A percentile compares a stretch with the other conserved stretches of the same genome.
Conservation (phyloP, 2,888 invertebrate species). For the Napeogenes sylphis region DNA sequence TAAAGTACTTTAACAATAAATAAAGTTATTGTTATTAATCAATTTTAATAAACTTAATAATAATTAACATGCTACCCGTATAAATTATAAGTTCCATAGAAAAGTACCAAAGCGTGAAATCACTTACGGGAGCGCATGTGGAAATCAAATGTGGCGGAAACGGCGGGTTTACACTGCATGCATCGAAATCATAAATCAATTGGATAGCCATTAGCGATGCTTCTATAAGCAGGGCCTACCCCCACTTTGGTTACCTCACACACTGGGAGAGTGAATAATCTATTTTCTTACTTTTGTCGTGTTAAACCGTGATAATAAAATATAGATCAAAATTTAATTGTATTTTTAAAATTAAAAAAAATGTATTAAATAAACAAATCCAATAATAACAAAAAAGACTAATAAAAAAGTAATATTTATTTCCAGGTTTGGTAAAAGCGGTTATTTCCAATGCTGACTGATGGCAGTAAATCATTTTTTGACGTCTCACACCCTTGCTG, state of each 20-base stretch:
- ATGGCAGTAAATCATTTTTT: constrained; percentile 73
- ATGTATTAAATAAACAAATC: too few species aligned
- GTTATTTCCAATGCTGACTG: constrained; percentile 45
- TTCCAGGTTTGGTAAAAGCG: constrained; percentile 5
- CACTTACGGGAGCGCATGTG: constrained; percentile 31
- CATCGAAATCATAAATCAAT: constrained; percentile 62
- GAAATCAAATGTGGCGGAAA: constrained; percentile 33
- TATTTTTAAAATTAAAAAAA: too few species aligned
- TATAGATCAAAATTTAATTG: too few species aligned
- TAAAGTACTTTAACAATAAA: too few species aligned
- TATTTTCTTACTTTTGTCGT: background rate
- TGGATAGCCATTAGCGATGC: constrained; percentile 37
- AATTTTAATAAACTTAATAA: too few species aligned
- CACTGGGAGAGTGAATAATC: background rate
- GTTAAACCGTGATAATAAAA: background rate
- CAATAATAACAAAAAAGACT: too few species aligned
- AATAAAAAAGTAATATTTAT: too few species aligned
- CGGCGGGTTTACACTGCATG: constrained; percentile 37
- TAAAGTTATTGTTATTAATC: too few species aligned
- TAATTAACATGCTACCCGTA: constrained; percentile 1
- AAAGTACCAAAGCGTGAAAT: constrained; percentile 29
- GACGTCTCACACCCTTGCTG: constrained; percentile 62
- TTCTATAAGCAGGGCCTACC: constrained; percentile 31
- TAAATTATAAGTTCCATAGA: constrained; percentile 20
- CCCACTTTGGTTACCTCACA: constrained; percentile 13